These are phyloP conservation scores for Ellobius talpinus DNA, from an alignment of 2,113 vertebrate species.

Conservation along the genomic window DNA sequence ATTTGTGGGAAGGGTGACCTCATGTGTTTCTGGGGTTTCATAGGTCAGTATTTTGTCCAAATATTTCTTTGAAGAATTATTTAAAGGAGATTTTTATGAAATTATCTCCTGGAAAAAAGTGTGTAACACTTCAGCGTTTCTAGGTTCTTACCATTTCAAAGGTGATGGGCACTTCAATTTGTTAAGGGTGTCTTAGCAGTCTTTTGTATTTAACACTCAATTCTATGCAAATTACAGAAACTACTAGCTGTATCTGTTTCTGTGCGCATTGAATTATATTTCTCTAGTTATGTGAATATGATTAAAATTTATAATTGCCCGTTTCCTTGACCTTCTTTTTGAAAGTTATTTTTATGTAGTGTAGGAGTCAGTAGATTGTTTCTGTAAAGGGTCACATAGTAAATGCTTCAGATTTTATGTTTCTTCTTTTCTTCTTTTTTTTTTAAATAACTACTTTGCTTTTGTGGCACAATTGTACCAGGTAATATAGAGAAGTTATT, in stretches of 20 bases:
- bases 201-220: neutral
- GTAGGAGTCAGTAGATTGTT: neutral
- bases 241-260: neutral
- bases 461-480: neutral
- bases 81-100: neutral
- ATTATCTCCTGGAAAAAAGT: neutral
- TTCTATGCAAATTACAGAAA: neutral
- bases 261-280: constrained; percentile 1
- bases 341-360: neutral
- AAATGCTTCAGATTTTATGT: constrained; percentile 9
- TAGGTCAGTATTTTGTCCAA: neutral
- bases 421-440: too few relatives aligned
- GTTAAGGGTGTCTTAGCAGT: neutral
- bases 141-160: neutral
- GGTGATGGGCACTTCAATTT: neutral
- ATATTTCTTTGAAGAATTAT: constrained; percentile 9
- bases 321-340: neutral
- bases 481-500: neutral
- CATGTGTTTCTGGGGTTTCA: neutral
- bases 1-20: neutral
- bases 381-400: neutral
- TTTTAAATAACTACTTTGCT: neutral
- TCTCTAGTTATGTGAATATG: neutral
- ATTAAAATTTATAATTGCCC: constrained; percentile 4
- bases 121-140: neutral